These are phyloP conservation scores for Strix aluco DNA, from an alignment of 2,113 vertebrate species.

Conservation along the genomic window DNA sequence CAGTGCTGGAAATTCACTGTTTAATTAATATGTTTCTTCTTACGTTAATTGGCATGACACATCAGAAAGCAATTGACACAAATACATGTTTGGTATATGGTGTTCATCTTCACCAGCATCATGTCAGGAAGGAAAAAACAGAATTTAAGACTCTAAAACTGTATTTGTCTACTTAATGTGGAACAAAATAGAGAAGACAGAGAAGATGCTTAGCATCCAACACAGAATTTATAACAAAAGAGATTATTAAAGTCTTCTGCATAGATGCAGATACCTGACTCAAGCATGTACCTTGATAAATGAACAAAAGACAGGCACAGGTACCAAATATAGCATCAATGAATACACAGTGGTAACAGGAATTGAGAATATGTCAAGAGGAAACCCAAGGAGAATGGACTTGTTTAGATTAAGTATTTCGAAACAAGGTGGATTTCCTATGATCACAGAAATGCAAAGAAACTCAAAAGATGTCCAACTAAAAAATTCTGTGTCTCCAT, in stretches of 20 bases:
- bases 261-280: not conserved
- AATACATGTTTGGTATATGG: not conserved
- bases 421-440: not conserved
- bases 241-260: not conserved
- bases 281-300: not conserved
- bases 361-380: not conserved
- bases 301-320: not conserved
- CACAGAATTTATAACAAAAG: not conserved
- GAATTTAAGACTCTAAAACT: not conserved
- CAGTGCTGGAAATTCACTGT: not conserved
- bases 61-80: not conserved
- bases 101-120: not conserved
- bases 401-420: not conserved
- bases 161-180: not conserved
- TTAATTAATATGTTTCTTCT: constrained; percentile 22
- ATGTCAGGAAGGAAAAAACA: not conserved
- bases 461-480: not conserved
- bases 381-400: not conserved
- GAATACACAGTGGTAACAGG: not conserved
- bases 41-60: not conserved
- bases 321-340: not conserved
- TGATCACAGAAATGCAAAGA: not conserved
- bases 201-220: not conserved
- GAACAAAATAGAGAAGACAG: not conserved
- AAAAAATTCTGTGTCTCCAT: not conserved